Evolutionary conservation across 2,113 vertebrate genomes (phyloP).

Genomic region (Spea multiplicata): DNA sequence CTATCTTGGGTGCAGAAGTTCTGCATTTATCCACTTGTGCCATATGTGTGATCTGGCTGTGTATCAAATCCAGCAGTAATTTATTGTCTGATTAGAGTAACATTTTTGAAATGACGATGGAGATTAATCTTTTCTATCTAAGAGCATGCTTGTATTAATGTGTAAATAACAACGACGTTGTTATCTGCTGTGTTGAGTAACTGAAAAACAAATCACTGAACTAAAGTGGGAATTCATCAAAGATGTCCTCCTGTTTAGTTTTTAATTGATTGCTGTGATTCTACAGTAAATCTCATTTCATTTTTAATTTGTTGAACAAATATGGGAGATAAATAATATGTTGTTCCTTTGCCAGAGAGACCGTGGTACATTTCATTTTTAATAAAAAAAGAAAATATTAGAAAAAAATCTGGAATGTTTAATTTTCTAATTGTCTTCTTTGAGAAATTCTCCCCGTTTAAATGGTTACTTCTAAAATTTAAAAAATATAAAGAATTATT

Average conservation of each 20-base stretch:
- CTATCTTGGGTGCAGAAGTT: not conserved
- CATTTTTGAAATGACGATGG: conserved; percentile 32
- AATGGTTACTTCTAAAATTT: too few relatives aligned
- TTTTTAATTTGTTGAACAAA: conserved; percentile 23
- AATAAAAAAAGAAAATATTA: too few relatives aligned
- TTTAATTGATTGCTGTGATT: conserved; percentile 30
- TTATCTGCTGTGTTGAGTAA: conserved; percentile 37
- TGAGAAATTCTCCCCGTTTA: too few relatives aligned
- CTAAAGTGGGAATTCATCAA: conserved; percentile 22
- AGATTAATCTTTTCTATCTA: conserved; percentile 36
- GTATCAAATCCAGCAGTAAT: conserved; percentile 28
- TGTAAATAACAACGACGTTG: conserved; percentile 34
- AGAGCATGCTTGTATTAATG: conserved; percentile 33
- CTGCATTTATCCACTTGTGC: conserved; percentile 4
- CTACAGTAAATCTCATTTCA: conserved; percentile 29
- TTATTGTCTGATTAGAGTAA: conserved; percentile 27
- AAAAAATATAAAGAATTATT: too few relatives aligned
- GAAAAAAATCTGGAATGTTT: too few relatives aligned
- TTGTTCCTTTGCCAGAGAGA: not conserved
- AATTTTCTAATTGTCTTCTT: too few relatives aligned
- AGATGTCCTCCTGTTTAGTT: conserved; percentile 1
- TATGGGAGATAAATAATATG: not conserved
- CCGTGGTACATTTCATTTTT: not conserved
- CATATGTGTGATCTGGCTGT: conserved; percentile 32
- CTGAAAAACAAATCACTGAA: conserved; percentile 40